Base-by-base conservation (phyloP, 2,888 invertebrate species). In the Macaria notata region DNA sequence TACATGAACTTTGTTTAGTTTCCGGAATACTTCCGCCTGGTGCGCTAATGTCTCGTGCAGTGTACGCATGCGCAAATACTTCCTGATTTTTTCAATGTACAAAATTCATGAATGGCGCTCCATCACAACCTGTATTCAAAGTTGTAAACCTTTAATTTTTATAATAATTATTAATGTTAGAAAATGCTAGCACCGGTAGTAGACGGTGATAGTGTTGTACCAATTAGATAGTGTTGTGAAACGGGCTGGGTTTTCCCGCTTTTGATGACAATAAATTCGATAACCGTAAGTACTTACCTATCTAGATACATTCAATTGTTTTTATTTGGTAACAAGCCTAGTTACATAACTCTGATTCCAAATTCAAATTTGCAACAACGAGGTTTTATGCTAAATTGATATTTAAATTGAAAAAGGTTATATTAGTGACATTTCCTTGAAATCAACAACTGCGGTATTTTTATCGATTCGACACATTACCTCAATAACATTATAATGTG, bases 381-480 rank as follows among this genome's bases (percentile, higher is more conserved):
- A 49, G 41, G n/a, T 31, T 19, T 19, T 30, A 7, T 51, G 43
- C 6, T 38, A 4, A 6, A 9, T n/a, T 44, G 36, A 50, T 45
- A 38, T 36, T n/a, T 29, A 38, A 9, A 48, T 48, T 36, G 9
- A 3, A 31, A 8, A n/a, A 41, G 19, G 31, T 30, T n/a, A 50
- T 45, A 47, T 29, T 51, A 59, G 58, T 55, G 46, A 44, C 38
- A 71, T 78, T 84, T 78, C 79, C 79, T 78, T 80, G 77, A 83
- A 83, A 83, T 83, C 82, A 84, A 82, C 41, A 90, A 91, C 90
- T 92, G 92, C 92, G 92, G 92, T 90, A 91, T 86, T 87, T 90
- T 91, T 92, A 92, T 92, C 85, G 92, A 92, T 92, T 92, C 75
- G 81, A 82, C 83, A 83, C 79, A 76, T 79, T 69, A 79, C 78